Evolutionary conservation across 1,140 invertebrate species (phyloP), one percentile per base, ranked within the genome.

Genomic region (Solen grandis): DNA sequence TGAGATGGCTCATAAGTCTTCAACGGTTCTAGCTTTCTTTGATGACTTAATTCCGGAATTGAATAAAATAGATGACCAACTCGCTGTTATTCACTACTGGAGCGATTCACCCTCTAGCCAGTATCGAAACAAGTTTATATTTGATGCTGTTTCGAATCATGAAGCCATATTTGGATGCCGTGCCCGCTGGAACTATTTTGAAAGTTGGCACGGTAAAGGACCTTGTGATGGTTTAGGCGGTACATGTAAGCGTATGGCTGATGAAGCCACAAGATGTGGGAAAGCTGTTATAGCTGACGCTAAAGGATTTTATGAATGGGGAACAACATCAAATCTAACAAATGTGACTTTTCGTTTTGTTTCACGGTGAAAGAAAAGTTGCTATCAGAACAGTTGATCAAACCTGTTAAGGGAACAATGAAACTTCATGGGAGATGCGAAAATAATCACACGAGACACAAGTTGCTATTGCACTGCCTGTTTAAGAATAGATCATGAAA

Each of bases 71-170:
- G 38, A 60, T 5, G n/a, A n/a, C n/a, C n/a, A n/a, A n/a, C n/a
- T n/a, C n/a, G n/a, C n/a, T n/a, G n/a, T n/a, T n/a, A 52, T 82
- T 25, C 79, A 85, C 54, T 85, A 85, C 57, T 62, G 68, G 69
- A 83, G 68, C 16, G 80, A 79, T 52, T 59, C 41, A 33, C 83
- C 83, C 2, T 66, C 73, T 2, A 63, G 54, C 2, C 83, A 82
- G 36, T 82, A 84, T 35, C 5, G 75, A n/a, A 84, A 82, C 63
- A 72, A 66, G 22, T n/a, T 22, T 5, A 72, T 82, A 35, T 84
- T 77, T n/a, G 13, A 59, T 19, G 1, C 52, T 1, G 57, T 82
- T 16, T 33, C 54, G 25, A 68, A 62, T 29, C 81, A 65, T 72
- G 13, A 35, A 29, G 35, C 29, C 29, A 46, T 27, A 8, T 57